These are phyloP conservation scores for Camelus bactrianus DNA, from an alignment of 2,113 vertebrate genomes.

Conservation along the genomic window DNA sequence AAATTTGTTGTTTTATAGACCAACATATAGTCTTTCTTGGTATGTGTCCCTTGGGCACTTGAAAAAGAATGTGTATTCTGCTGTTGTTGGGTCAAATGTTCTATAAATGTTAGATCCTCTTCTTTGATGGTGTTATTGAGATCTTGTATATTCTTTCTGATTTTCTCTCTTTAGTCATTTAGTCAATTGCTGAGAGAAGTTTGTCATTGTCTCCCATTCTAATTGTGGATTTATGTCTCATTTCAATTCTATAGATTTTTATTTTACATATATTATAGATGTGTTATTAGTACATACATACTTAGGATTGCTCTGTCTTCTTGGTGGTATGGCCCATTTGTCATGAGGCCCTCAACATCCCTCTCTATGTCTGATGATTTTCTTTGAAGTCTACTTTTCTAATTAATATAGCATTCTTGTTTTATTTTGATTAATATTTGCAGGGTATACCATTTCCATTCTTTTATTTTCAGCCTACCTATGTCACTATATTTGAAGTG, in stretches of 20 bases:
- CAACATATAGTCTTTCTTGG: background rate
- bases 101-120: background rate
- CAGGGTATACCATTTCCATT: background rate
- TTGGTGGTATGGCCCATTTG: background rate
- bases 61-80: constrained; percentile 27
- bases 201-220: background rate
- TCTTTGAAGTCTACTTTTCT: constrained; percentile 20
- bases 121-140: background rate
- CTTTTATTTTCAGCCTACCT: background rate
- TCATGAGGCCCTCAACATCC: background rate
- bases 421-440: constrained; percentile 21
- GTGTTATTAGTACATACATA: background rate
- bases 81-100: background rate
- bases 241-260: background rate
- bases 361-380: background rate
- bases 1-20: background rate
- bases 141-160: constrained; percentile 15
- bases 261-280: background rate
- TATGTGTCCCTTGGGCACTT: background rate
- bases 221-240: background rate
- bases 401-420: background rate
- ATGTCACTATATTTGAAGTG: background rate
- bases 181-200: background rate
- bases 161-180: background rate
- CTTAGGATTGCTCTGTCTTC: background rate